Evolutionary conservation across 1,140 invertebrate genomes (phyloP).

Genomic region (Trachymyrmex cornetzi): DNA sequence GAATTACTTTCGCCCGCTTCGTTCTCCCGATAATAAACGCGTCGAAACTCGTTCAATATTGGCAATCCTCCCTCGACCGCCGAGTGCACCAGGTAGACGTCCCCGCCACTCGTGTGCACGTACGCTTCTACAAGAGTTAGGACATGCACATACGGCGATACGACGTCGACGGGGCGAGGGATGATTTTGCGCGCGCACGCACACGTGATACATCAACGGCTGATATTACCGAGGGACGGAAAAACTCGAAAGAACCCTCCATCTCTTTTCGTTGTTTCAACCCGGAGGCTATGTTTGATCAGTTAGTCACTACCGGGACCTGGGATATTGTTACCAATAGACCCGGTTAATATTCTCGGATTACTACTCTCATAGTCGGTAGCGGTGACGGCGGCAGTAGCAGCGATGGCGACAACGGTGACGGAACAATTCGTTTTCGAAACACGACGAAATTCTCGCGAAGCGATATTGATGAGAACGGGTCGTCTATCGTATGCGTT

Average conservation of each 20-base stretch:
- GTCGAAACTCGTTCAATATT: slow-evolving; percentile 75
- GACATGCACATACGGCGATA: slow-evolving; percentile 18
- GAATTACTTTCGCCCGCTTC: slow-evolving; percentile 69
- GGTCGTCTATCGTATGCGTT: slow-evolving; percentile 14
- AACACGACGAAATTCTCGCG: slow-evolving; percentile 52
- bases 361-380: slow-evolving; percentile 60
- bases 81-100: slow-evolving; percentile 46
- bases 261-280: slow-evolving; percentile 44
- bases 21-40: slow-evolving; percentile 72
- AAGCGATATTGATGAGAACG: slow-evolving; percentile 39
- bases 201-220: slow-evolving; percentile 55
- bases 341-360: slow-evolving; percentile 76
- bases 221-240: slow-evolving; percentile 70
- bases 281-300: slow-evolving; percentile 77
- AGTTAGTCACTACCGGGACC: slow-evolving; percentile 78
- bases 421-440: slow-evolving; percentile 23
- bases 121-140: slow-evolving; percentile 26
- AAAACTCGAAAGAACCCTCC: slow-evolving; percentile 75
- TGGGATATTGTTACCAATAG: slow-evolving; percentile 77
- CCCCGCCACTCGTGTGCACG: not conserved
- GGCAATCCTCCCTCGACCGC: slow-evolving; percentile 62
- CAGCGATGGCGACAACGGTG: too few relatives aligned
- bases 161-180: too few relatives aligned
- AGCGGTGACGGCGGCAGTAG: not conserved
- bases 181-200: slow-evolving; percentile 61